phyloP scores from a whole-genome alignment of 2,888 invertebrate genomes.

The Patella depressa region DNA sequence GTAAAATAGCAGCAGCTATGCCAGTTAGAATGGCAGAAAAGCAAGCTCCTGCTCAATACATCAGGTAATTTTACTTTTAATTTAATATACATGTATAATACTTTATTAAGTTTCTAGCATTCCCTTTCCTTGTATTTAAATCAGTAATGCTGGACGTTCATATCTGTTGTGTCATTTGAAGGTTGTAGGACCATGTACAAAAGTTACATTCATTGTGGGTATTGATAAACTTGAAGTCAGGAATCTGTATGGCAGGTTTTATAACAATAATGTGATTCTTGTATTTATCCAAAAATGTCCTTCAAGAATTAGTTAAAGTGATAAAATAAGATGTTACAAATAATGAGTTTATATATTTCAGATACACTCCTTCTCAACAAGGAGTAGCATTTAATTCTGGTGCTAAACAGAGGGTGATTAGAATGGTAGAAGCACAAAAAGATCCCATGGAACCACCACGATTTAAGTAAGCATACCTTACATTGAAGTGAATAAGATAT shows the following conservation, averaged over 20 bases:
- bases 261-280: too few species aligned
- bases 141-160: background rate
- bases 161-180: too few species aligned
- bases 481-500: background rate
- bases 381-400: conserved; percentile 94
- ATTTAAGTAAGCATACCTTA: conserved; percentile 77
- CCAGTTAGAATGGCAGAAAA: conserved; percentile 96
- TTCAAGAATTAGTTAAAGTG: too few species aligned
- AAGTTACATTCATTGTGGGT: too few species aligned
- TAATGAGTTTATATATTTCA: conserved; percentile 37
- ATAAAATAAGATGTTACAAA: too few species aligned
- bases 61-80: conserved; percentile 74
- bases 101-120: background rate
- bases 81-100: background rate
- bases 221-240: too few species aligned
- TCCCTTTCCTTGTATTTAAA: background rate
- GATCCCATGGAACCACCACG: conserved; percentile 99
- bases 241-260: too few species aligned
- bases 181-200: too few species aligned
- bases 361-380: conserved; percentile 97
- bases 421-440: conserved; percentile 92
- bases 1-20: conserved; percentile 95
- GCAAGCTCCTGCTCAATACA: conserved; percentile 93
- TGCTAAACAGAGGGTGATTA: conserved; percentile 96
- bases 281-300: too few species aligned